Base-by-base conservation (phyloP, 1,140 invertebrate species). In the Paralvinella palmiformis region DNA sequence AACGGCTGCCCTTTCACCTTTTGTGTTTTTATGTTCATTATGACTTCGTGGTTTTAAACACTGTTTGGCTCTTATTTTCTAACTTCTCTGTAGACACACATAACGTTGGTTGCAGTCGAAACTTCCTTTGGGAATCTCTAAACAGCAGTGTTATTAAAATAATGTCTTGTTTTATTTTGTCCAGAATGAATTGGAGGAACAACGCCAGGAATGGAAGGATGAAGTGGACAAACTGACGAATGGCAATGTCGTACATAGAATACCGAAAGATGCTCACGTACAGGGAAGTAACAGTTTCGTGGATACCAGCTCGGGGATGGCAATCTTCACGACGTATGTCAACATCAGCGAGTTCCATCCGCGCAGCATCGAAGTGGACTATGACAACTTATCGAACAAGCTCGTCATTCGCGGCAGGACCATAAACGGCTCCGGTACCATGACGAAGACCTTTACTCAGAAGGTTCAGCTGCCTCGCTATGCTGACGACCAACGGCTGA, bases 391-490 rank as follows among this genome's bases (percentile, higher is more conserved):
- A 6, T 22, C 33, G 13, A 60, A 45, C 36, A 60, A 60, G 41
- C 33, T 64, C 13, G 32, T 64, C n/a, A 56, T 64, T 1, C 27
- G 50, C 17, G 63, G 56, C 6, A 33, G 22, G 4, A n/a, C 62
- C 17, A n/a, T 37, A 2, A 45, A 45, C n/a, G 22, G 5, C 17
- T 3, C 17, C 20, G 63, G 63, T 15, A 29, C 35, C 33, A n/a
- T 59, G 15, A 29, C 53, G 35, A 37, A 59, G 24, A 59, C 55
- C 1, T 64, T 64, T 37, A 64, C 55, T 3, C 63, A 64, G 24
- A 58, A 59, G 33, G 53, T 64, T 4, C n/a, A 35, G 10, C 56
- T 64, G n/a, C 63, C 63, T n/a, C 29, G 55, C n/a, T 64, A 37
- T 32, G 55, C 63, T 24, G 63, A 64, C 57, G 63, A 64, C 29